These are phyloP conservation scores for Dascyllus trimaculatus DNA, from an alignment of 2,113 vertebrate genomes.

Conservation along the genomic window DNA sequence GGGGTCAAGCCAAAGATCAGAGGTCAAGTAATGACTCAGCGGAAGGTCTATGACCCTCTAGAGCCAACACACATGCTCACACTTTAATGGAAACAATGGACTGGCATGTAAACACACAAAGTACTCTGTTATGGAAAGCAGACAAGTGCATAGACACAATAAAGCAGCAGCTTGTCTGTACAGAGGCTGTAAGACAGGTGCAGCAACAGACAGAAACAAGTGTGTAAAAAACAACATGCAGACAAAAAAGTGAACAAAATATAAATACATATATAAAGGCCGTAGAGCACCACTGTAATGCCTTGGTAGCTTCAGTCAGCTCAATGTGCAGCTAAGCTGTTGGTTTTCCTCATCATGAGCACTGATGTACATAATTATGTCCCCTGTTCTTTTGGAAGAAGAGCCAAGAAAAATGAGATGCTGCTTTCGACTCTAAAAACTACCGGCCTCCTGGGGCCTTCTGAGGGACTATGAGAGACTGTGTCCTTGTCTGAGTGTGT, in stretches of 20 bases:
- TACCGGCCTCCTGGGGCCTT: constrained; percentile 28
- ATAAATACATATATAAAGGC: not conserved
- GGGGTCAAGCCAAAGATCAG: constrained; percentile 55
- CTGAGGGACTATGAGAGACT: constrained; percentile 22
- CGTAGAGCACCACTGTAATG: constrained; percentile 1
- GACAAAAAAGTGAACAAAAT: not conserved
- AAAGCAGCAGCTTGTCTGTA: not conserved
- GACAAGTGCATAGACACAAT: not conserved
- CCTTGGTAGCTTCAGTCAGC: constrained; percentile 7
- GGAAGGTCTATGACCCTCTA: constrained; percentile 44
- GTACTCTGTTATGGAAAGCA: not conserved
- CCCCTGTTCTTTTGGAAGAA: constrained; percentile 14
- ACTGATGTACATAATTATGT: constrained; percentile 38
- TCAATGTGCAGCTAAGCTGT: constrained; percentile 13
- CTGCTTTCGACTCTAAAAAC: constrained; percentile 38
- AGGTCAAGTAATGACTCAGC: constrained; percentile 67
- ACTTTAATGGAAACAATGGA: constrained; percentile 49
- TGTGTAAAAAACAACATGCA: not conserved
- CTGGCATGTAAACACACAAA: constrained; percentile 20
- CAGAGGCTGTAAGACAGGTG: not conserved
- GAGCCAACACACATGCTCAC: constrained; percentile 16
- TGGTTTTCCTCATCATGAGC: constrained; percentile 29
- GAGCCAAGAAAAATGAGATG: constrained; percentile 61
- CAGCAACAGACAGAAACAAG: not conserved
- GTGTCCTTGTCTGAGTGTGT: constrained; percentile 35